Evolutionary conservation across 2,797 vertebrate genomes (phyloP).

Genomic region (Garrulus glandarius): DNA sequence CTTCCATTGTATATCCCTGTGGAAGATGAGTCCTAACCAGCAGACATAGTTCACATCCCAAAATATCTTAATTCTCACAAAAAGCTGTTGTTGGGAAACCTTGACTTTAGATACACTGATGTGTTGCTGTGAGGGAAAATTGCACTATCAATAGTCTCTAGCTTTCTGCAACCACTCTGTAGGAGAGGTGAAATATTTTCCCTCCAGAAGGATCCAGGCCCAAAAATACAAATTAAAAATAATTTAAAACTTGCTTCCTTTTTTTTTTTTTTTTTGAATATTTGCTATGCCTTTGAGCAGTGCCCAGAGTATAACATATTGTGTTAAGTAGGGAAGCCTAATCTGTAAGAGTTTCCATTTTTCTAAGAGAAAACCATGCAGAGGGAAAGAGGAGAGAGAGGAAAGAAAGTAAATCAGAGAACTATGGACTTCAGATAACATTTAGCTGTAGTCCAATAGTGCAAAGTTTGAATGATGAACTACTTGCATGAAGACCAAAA

Average conservation of each 20-base stretch:
- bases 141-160: neutral
- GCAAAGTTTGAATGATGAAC: neutral
- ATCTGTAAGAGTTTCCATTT: neutral
- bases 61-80: neutral
- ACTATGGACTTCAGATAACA: neutral
- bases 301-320: neutral
- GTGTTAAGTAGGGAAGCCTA: neutral
- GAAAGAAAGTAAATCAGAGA: neutral
- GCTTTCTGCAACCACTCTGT: neutral
- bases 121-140: neutral
- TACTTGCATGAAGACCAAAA: neutral
- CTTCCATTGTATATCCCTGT: neutral
- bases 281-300: neutral
- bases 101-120: neutral
- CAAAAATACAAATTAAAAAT: neutral
- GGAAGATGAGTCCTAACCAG: neutral
- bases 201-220: neutral
- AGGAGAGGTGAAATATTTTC: neutral
- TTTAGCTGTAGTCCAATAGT: neutral
- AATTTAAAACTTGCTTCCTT: fast-evolving
- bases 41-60: neutral
- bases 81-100: neutral
- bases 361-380: neutral
- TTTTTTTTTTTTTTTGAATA: neutral
- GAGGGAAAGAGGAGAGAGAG: neutral